Evolutionary conservation across 2,113 vertebrate species (phyloP).

Genomic region (Apistogramma diplotaenia): DNA sequence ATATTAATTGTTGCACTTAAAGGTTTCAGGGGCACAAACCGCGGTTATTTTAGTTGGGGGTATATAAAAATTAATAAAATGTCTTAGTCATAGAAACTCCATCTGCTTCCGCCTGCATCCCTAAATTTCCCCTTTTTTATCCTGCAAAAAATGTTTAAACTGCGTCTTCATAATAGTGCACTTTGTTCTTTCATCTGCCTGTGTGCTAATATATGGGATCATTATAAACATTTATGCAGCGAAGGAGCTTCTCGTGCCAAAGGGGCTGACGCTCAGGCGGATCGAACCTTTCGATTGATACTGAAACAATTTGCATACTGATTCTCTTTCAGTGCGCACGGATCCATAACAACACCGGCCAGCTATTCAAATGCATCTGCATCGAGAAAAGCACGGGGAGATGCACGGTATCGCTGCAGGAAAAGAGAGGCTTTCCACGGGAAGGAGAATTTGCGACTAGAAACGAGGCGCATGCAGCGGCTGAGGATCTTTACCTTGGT

Average conservation of each 20-base stretch:
- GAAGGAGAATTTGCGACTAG: constrained; percentile 72
- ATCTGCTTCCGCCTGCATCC: neutral
- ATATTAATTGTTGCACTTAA: constrained; percentile 13
- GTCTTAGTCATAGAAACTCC: neutral
- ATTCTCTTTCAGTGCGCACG: constrained; percentile 91
- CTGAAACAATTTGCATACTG: constrained; percentile 99
- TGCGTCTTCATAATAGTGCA: neutral
- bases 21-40: neutral
- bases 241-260: constrained; percentile 75
- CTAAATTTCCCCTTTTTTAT: neutral
- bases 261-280: constrained; percentile 90
- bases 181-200: neutral
- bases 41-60: neutral
- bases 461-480: constrained; percentile 59
- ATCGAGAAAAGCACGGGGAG: constrained; percentile 84
- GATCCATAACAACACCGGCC: constrained; percentile 90
- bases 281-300: constrained; percentile 99
- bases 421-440: constrained; percentile 62
- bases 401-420: constrained; percentile 64
- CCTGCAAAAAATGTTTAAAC: neutral
- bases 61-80: neutral
- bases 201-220: constrained; percentile 39
- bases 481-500: constrained; percentile 49
- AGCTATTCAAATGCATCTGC: constrained; percentile 94
- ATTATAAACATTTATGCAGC: constrained; percentile 73